Evolutionary conservation across 2,888 invertebrate genomes (phyloP).

Genomic region (Amblyteles armatorius): DNA sequence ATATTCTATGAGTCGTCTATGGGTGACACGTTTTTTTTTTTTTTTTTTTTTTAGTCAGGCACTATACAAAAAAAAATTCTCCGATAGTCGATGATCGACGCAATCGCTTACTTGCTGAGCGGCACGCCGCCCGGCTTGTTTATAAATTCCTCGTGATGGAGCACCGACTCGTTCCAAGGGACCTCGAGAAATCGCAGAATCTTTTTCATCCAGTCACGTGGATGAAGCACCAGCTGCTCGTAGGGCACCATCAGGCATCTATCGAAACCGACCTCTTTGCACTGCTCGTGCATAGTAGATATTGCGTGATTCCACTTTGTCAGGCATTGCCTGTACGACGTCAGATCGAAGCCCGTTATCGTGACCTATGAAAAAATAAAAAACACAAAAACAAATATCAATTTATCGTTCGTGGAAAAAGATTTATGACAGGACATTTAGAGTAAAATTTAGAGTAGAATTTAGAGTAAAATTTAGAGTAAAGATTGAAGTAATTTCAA

Average conservation of each 20-base stretch:
- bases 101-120: slow-evolving; percentile 93
- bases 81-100: slow-evolving; percentile 6
- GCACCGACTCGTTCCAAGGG: slow-evolving; percentile 97
- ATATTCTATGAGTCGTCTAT: background rate
- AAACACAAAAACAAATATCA: background rate
- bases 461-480: too few species aligned
- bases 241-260: slow-evolving; percentile 97
- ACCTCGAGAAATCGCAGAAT: slow-evolving; percentile 95
- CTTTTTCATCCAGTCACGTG: slow-evolving; percentile 94
- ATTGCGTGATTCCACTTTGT: slow-evolving; percentile 98
- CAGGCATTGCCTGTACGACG: slow-evolving; percentile 97
- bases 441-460: too few species aligned
- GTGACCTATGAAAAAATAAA: slow-evolving; percentile 86
- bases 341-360: slow-evolving; percentile 97
- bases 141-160: slow-evolving; percentile 99
- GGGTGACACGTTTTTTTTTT: background rate
- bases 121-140: slow-evolving; percentile 98
- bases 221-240: slow-evolving; percentile 98
- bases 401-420: background rate
- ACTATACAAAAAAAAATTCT: background rate
- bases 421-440: too few species aligned
- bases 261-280: slow-evolving; percentile 91
- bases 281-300: slow-evolving; percentile 97
- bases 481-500: too few species aligned
- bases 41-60: too few species aligned